Evolutionary conservation across 2,113 vertebrate species (phyloP), one percentile per base, ranked within the genome.

Genomic region (Microtus pennsylvanicus): DNA sequence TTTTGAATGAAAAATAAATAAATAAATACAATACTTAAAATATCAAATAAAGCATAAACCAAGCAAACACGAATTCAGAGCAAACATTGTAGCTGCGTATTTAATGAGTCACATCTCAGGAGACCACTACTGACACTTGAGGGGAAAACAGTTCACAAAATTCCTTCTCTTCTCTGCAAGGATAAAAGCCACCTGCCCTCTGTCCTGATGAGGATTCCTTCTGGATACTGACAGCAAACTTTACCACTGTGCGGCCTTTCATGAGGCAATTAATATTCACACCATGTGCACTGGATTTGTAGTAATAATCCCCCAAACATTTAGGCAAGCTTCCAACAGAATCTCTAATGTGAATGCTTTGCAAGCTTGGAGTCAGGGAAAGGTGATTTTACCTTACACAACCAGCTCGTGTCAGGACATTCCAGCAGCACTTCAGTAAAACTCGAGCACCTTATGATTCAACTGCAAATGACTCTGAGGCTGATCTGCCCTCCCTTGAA

Each of bases 401-500:
- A 92, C 38, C 42, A 94, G 77, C 70, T 98, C 42, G 11, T 65
- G 87, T 97, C 89, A 94, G 96, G 89, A 91, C 89, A 96, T 95
- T 93, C 97, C 92, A 87, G 70, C 96, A 87, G 78, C 83, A 94
- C 89, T 95, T 95, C 47, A 10, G 85, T 97, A 90, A 95, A 96
- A 94, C 13, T 7, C 50, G 52, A 13, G 24, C 63, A 82, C 91
- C 88, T 96, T n/a, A 55, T 89, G 75, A 83, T 96, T 96, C 94
- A 89, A 85, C 96, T 96, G 96, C 95, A 81, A 87, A 97, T 96
- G 90, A 26, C 69, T 95, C 83, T 87, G 82, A 45, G 90, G 65
- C 76, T 96, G 89, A 96, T 93, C 87, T 91, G 88, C 91, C 89
- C 90, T 97, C 86, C 95, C 93, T 96, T 97, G 96, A 96, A 94